These are phyloP conservation scores for Peromyscus melanophrys DNA, from an alignment of 2,797 vertebrate species.

Conservation along the genomic window DNA sequence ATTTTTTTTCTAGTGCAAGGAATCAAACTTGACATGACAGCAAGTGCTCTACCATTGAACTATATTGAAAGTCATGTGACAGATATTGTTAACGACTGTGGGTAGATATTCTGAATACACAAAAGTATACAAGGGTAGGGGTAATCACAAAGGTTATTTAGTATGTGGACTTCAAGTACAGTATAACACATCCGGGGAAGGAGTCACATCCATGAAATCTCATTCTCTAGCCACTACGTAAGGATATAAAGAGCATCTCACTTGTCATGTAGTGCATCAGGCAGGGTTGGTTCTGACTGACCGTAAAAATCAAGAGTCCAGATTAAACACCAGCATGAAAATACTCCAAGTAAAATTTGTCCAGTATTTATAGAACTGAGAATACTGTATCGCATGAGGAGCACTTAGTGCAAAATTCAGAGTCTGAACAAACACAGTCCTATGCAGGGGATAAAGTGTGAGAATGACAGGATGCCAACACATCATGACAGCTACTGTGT, in stretches of 20 bases:
- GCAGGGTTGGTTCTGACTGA: constrained; percentile 35
- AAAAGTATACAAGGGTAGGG: not conserved
- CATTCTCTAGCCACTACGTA: not conserved
- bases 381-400: constrained; percentile 69
- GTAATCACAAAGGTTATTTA: not conserved
- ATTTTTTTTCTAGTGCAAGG: not conserved
- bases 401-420: constrained; percentile 60
- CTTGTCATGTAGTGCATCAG: not conserved
- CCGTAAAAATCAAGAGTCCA: constrained; percentile 38
- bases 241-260: constrained; percentile 16
- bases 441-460: constrained; percentile 22
- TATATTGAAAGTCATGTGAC: not conserved
- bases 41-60: not conserved
- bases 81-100: not conserved
- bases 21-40: not conserved
- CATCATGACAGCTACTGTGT: constrained; percentile 71
- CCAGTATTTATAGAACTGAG: constrained; percentile 63
- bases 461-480: constrained; percentile 78
- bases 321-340: constrained; percentile 60
- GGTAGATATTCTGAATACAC: constrained; percentile 24
- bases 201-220: constrained; percentile 1
- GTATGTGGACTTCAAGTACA: not conserved
- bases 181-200: not conserved
- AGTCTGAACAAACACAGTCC: constrained; percentile 68
- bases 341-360: constrained; percentile 58